A percentile compares a stretch with the other conserved stretches of the same genome.
phyloP scores from a whole-genome alignment of 1,140 invertebrate genomes.

The Drosophila parabipectinata region DNA sequence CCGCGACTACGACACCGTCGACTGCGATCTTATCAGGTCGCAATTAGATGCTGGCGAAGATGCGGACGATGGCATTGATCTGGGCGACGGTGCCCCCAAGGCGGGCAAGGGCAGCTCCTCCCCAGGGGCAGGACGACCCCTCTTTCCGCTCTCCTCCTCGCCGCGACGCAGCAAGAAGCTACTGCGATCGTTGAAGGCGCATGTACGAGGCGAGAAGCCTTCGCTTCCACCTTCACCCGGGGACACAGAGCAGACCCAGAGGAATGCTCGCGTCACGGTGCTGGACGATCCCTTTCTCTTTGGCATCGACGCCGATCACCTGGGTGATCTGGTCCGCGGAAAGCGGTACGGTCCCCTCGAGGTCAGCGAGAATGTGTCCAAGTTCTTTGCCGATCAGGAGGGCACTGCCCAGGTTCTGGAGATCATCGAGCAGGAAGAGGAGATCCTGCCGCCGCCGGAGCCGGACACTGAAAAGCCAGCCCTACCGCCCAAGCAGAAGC shows the following conservation, averaged over 20 bases:
- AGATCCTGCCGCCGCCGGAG: slow-evolving; percentile 15
- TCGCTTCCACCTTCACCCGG: slow-evolving; percentile 3
- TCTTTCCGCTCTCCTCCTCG: slow-evolving; percentile 64
- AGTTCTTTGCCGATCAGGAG: slow-evolving; percentile 55
- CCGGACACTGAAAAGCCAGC: slow-evolving; percentile 67
- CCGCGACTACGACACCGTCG: slow-evolving; percentile 70
- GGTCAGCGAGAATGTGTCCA: slow-evolving; percentile 65
- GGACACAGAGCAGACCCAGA: slow-evolving; percentile 59
- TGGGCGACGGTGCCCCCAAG: slow-evolving; percentile 51
- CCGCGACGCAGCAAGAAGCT: slow-evolving; percentile 73
- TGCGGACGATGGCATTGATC: slow-evolving; percentile 76
- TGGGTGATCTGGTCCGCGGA: slow-evolving; percentile 67
- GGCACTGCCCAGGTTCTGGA: slow-evolving; percentile 62
- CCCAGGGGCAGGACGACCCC: slow-evolving; percentile 36
- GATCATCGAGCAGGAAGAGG: slow-evolving; percentile 70
- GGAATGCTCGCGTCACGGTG: slow-evolving; percentile 76
- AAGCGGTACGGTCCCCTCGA: slow-evolving; percentile 63
- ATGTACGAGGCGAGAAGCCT: slow-evolving; percentile 50
- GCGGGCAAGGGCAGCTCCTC: slow-evolving; percentile 11
- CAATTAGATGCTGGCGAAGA: slow-evolving; percentile 82
- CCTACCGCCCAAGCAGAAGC: slow-evolving; percentile 73
- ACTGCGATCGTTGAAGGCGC: slow-evolving; percentile 70
- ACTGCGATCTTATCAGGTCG: slow-evolving; percentile 79
- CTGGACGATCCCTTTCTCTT: slow-evolving; percentile 83
- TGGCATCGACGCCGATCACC: slow-evolving; percentile 79